These are phyloP conservation scores for Heliconius aoede DNA, from an alignment of 2,888 invertebrate genomes.

Conservation along the genomic window DNA sequence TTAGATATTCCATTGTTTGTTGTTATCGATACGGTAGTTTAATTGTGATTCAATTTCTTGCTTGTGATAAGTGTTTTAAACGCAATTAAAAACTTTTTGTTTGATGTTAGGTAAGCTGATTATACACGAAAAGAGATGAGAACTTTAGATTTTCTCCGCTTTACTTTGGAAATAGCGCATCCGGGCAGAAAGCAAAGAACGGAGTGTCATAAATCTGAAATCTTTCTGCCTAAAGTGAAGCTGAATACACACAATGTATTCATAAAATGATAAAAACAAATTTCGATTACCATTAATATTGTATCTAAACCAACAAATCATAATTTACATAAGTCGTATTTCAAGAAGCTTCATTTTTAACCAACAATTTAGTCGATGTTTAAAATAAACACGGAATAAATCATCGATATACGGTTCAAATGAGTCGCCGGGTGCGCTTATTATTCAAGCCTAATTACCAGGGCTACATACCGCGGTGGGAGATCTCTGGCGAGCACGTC, in stretches of 20 bases:
- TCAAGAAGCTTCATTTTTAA: constrained; percentile 12
- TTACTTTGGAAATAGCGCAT: no score
- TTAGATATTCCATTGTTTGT: constrained; percentile 31
- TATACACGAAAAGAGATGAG: no score
- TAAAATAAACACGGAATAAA: constrained; percentile 30
- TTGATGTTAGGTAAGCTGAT: not conserved
- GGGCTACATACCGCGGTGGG: constrained; percentile 64
- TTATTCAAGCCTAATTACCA: constrained; percentile 68
- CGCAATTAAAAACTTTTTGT: not conserved
- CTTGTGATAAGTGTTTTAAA: not conserved
- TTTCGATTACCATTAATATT: constrained; percentile 11
- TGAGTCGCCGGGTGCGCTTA: constrained; percentile 65
- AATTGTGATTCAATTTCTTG: not conserved
- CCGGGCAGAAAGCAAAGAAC: not conserved
- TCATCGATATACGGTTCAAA: constrained; percentile 54
- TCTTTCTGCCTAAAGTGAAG: not conserved
- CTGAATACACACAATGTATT: not conserved
- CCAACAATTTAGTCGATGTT: constrained; percentile 24
- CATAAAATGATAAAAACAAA: not conserved
- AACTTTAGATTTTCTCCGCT: no score
- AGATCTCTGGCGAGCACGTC: constrained; percentile 57
- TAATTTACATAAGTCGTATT: constrained; percentile 17
- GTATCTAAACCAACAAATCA: constrained; percentile 5
- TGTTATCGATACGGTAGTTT: constrained; percentile 18
- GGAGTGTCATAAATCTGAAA: no score